Percentiles rank a stretch among this genome's conserved stretches.
Evolutionary conservation across 1,140 invertebrate genomes (phyloP).

Genomic region (Halesus radiatus): DNA sequence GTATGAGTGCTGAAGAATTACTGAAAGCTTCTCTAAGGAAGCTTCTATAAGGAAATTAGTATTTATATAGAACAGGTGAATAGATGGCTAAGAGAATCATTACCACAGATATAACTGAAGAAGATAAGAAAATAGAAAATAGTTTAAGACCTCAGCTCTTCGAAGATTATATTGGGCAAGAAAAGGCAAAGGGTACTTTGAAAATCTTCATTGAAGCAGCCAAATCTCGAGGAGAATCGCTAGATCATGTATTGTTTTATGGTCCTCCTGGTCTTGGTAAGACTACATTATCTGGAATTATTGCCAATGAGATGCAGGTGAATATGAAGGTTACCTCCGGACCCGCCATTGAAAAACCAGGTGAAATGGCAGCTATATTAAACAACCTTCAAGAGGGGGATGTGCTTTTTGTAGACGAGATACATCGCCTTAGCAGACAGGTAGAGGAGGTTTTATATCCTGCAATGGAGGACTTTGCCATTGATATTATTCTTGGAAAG

Average conservation of each 20-base stretch:
- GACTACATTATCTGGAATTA: background rate
- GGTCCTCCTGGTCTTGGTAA: slow-evolving; percentile 2
- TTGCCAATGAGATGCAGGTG: background rate
- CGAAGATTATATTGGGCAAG: background rate
- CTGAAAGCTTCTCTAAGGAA: background rate
- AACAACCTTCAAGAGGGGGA: background rate
- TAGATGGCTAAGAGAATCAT: background rate
- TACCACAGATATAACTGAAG: no score
- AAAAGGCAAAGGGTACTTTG: background rate
- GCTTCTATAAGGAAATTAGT: background rate
- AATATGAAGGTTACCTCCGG: background rate
- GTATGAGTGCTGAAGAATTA: background rate
- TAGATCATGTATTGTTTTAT: slow-evolving; percentile 1
- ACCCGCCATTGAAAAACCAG: background rate
- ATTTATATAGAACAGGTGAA: background rate
- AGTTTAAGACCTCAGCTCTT: background rate
- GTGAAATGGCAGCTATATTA: background rate
- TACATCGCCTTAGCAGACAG: background rate
- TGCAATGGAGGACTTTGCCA: slow-evolving; percentile 1
- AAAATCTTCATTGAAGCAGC: background rate
- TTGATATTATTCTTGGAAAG: background rate
- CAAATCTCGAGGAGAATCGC: background rate
- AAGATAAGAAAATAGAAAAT: no score
- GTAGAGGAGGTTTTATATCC: background rate
- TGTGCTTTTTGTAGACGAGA: slow-evolving; percentile 1